A percentile compares a stretch with the other conserved stretches of the same genome.
These are phyloP conservation scores for Lytechinus variegatus DNA, from an alignment of 35 echinoderm and acorn worm species.

Conservation along the genomic window DNA sequence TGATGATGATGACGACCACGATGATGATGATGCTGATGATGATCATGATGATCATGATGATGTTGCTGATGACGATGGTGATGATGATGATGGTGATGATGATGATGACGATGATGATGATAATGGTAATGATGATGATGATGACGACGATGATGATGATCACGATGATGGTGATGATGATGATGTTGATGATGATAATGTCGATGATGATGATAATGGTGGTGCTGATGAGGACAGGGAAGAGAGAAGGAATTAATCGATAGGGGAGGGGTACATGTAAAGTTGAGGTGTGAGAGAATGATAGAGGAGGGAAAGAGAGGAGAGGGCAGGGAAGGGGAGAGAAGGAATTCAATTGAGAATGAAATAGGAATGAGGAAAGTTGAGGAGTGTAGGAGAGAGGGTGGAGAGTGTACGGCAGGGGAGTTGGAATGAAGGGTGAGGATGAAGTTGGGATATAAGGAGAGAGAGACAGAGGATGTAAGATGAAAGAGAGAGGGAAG, in stretches of 20 bases:
- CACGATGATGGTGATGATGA: neutral
- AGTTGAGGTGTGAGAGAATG: too few relatives aligned
- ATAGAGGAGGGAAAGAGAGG: too few relatives aligned
- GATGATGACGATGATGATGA: slow-evolving; percentile 41
- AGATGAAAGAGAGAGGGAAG: too few relatives aligned
- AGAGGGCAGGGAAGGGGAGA: too few relatives aligned
- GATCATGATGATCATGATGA: slow-evolving; percentile 23
- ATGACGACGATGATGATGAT: slow-evolving; percentile 11
- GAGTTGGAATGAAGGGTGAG: too few relatives aligned
- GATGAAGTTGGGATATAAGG: too few relatives aligned
- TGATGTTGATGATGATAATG: neutral
- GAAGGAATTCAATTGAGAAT: too few relatives aligned
- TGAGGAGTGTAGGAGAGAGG: too few relatives aligned
- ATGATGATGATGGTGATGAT: slow-evolving; percentile 36
- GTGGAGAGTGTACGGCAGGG: too few relatives aligned
- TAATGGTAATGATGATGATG: neutral
- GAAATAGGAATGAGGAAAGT: neutral
- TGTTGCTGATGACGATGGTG: slow-evolving; percentile 41
- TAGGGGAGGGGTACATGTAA: too few relatives aligned
- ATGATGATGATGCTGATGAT: slow-evolving; percentile 44
- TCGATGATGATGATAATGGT: neutral
- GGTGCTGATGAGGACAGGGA: neutral
- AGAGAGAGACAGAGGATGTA: too few relatives aligned
- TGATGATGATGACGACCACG: slow-evolving; percentile 31
- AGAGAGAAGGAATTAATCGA: too few relatives aligned